These are phyloP conservation scores for Phenacoccus solenopsis DNA, from an alignment of 1,140 invertebrate genomes.

Conservation along the genomic window DNA sequence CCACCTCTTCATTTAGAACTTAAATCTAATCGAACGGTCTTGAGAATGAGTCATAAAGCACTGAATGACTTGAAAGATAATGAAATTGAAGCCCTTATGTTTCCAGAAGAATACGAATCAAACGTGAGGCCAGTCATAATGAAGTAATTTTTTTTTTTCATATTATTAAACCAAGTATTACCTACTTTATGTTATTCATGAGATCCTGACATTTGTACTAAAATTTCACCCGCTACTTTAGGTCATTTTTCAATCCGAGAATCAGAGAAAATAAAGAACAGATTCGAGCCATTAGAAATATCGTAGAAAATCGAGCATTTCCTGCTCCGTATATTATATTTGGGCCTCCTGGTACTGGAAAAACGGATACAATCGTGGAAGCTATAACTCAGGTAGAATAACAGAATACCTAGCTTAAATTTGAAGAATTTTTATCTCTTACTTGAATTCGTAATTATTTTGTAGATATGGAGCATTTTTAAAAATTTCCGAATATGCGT, in stretches of 20 bases:
- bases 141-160: too few species aligned
- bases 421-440: too few species aligned
- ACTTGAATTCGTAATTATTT: not conserved
- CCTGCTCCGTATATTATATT: constrained; percentile 81
- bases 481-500: constrained; percentile 32
- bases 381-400: constrained; percentile 68
- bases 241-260: not conserved
- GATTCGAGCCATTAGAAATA: not conserved
- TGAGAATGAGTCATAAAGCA: not conserved
- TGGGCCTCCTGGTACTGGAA: constrained; percentile 91
- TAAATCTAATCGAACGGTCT: not conserved
- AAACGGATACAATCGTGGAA: constrained; percentile 84
- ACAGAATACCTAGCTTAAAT: too few species aligned
- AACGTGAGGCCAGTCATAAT: not conserved
- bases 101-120: not conserved
- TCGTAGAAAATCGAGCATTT: not conserved
- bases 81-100: not conserved
- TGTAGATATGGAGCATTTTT: not conserved
- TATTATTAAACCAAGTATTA: too few species aligned
- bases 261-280: not conserved
- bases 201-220: not conserved
- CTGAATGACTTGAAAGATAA: not conserved
- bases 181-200: not conserved
- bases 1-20: not conserved
- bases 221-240: not conserved